Evolutionary conservation across 2,113 vertebrate genomes (phyloP).

Genomic region (Larimichthys polyactis): DNA sequence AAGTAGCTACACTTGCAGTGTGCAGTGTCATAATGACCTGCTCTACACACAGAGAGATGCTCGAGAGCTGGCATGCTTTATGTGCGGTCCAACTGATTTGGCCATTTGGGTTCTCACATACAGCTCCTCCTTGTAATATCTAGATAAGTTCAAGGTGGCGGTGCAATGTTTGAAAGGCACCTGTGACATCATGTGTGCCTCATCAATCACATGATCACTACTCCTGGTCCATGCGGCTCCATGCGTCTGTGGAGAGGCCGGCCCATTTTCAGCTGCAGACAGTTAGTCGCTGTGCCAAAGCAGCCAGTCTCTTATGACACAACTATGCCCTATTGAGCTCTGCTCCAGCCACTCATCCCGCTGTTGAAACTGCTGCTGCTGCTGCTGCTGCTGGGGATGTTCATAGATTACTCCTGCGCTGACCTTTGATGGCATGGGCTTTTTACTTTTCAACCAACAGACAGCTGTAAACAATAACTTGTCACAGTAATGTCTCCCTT

Average conservation of each 20-base stretch:
- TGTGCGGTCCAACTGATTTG: too few relatives aligned
- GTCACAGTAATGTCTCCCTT: background rate
- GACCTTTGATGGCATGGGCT: constrained; percentile 52
- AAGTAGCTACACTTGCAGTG: too few relatives aligned
- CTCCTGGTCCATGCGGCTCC: constrained; percentile 10
- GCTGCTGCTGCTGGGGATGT: constrained; percentile 40
- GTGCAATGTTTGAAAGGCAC: too few relatives aligned
- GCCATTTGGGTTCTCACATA: too few relatives aligned
- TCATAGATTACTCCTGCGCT: constrained; percentile 53
- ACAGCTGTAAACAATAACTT: constrained; percentile 47
- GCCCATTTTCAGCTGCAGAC: constrained; percentile 36
- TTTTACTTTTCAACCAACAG: constrained; percentile 19
- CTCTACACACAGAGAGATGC: too few relatives aligned
- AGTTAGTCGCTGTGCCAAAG: constrained; percentile 30
- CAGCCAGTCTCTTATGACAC: constrained; percentile 41
- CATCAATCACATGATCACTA: constrained; percentile 12
- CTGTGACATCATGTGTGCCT: background rate
- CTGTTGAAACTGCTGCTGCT: constrained; percentile 25
- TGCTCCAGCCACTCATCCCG: constrained; percentile 31
- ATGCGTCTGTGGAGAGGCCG: background rate
- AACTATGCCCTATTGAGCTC: constrained; percentile 39
- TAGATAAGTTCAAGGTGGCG: background rate
- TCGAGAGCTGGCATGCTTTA: too few relatives aligned
- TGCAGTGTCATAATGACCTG: too few relatives aligned
- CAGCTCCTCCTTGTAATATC: background rate